Evolutionary conservation across 2,797 vertebrate species (phyloP), one percentile per base, ranked within the genome.

Genomic region (Aulostomus chinensis): DNA sequence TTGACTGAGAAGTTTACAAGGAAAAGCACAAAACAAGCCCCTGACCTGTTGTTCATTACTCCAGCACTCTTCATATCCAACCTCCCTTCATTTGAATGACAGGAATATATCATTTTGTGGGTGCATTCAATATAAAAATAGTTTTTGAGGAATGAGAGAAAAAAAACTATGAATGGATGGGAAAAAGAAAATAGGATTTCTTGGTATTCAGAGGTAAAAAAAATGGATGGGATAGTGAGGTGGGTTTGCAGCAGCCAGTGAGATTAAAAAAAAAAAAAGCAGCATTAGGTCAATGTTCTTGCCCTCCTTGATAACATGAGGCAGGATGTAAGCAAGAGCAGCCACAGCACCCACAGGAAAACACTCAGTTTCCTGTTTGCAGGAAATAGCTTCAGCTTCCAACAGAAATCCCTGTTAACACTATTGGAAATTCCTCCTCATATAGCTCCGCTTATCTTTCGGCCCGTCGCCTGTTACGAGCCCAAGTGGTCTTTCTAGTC

Each of bases 331-430:
- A 73, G 73, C 68, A 75, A 83, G 61, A 80, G 74, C 70, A 57
- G 70, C 60, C 73, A 57, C 81, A 70, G 66, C 70, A 71, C 83
- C 72, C 86, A 90, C 86, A 89, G 88, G 88, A 89, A 88, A 85
- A 77, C 80, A 76, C 68, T 68, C 66, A 55, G 73, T 82, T 90
- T 92, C 91, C 89, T 91, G 88, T 87, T 88, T 86, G 80, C 70
- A 73, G 80, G 73, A 86, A 83, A 86, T 76, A 59, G 55, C 73
- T 69, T 37, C 42, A 59, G 56, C 62, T 66, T 78, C 52, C 33
- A n/a, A 83, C 40, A 77, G 34, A 71, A 83, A 86, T 81, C 73
- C 47, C 56, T 52, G 37, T 32, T 16, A 49, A 59, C 58, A 70
- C 29, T 68, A 60, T 46, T 75, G 50, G 52, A 71, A 83, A 80